phyloP scores from a whole-genome alignment of 2,797 vertebrate species.

The Thamnophis elegans region DNA sequence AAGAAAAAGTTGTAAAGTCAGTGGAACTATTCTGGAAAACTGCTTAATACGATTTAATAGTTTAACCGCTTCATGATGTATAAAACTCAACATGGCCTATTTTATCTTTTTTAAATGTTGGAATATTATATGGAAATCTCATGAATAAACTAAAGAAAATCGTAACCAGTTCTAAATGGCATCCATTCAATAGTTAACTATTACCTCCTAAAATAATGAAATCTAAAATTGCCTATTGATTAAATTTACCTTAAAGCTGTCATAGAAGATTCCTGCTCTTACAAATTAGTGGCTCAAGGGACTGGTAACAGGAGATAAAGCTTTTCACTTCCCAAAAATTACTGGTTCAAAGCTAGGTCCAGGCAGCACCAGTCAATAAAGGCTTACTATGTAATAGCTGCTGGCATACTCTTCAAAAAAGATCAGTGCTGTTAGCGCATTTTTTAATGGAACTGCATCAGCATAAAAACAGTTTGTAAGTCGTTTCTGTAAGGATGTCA shows the following conservation, averaged over 20 bases:
- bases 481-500: background rate
- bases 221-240: background rate
- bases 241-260: conserved; percentile 16
- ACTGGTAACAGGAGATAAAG: conserved; percentile 1
- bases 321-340: background rate
- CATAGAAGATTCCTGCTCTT: rapidly evolving
- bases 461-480: background rate
- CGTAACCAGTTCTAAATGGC: background rate
- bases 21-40: background rate
- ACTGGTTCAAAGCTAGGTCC: conserved; percentile 1
- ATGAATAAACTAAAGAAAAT: conserved; percentile 6
- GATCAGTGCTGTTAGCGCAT: background rate
- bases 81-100: background rate
- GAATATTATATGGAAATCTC: background rate
- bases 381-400: background rate
- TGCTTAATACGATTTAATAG: background rate
- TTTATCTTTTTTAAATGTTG: background rate
- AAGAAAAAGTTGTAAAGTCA: background rate
- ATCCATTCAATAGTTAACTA: background rate
- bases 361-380: conserved; percentile 26
- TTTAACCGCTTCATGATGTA: background rate
- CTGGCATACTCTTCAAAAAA: background rate
- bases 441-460: background rate
- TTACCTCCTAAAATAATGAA: background rate
- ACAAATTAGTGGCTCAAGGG: background rate